These are phyloP conservation scores for Myathropa florea DNA, from an alignment of 2,888 invertebrate species.

Conservation along the genomic window DNA sequence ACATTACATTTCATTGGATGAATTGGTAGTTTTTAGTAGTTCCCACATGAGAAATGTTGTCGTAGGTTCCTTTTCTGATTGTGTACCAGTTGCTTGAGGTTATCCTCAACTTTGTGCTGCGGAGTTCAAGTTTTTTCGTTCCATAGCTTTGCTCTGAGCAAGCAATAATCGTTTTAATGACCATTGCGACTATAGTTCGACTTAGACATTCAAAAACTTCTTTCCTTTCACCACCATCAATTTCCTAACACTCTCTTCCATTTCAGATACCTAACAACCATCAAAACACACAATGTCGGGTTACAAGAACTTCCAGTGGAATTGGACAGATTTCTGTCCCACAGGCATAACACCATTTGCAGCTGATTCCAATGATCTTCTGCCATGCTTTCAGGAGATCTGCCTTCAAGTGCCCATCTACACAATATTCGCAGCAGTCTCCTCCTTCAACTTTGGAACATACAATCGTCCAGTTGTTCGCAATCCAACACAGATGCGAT, in stretches of 20 bases:
- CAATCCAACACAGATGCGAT: slow-evolving; percentile 84
- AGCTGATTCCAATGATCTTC: slow-evolving; percentile 87
- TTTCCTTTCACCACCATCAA: background rate
- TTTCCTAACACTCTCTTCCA: background rate
- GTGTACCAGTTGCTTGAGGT: no score
- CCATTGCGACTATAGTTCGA: no score
- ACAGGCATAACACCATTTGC: slow-evolving; percentile 87
- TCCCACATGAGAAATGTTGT: no score
- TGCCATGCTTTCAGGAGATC: slow-evolving; percentile 92
- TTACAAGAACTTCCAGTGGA: slow-evolving; percentile 81
- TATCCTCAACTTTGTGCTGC: no score
- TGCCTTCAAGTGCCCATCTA: slow-evolving; percentile 89
- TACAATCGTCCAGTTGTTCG: slow-evolving; percentile 84
- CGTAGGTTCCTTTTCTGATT: no score
- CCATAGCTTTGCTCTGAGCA: no score
- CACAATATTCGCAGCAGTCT: slow-evolving; percentile 87
- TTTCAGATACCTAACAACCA: slow-evolving; percentile 74
- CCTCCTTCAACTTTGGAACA: slow-evolving; percentile 91
- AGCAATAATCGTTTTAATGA: no score
- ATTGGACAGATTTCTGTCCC: slow-evolving; percentile 89
- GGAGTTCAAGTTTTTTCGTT: no score
- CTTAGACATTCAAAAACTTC: no score
- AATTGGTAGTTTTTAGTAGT: no score
- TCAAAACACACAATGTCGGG: slow-evolving; percentile 64
- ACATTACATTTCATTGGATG: no score